phyloP scores from a whole-genome alignment of 2,113 vertebrate genomes.

The Hemiprocne comata region DNA sequence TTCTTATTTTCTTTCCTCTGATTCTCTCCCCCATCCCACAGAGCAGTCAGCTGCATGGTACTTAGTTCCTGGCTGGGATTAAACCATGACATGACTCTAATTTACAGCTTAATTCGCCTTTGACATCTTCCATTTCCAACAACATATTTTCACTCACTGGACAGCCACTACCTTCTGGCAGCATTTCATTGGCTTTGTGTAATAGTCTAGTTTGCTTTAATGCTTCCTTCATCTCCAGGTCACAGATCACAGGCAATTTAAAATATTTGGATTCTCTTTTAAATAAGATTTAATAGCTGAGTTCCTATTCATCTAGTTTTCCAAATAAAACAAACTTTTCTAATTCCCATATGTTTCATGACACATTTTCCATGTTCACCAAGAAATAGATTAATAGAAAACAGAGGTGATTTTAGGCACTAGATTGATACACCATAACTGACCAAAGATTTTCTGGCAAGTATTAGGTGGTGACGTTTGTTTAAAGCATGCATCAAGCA shows the following conservation, averaged over 20 bases:
- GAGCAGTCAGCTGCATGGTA: no score
- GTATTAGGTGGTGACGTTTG: constrained; percentile 55
- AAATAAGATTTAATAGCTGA: not conserved
- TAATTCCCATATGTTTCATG: not conserved
- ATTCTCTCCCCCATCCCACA: no score
- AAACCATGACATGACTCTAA: not conserved
- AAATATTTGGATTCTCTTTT: not conserved
- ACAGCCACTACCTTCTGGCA: not conserved
- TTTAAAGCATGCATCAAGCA: constrained; percentile 58
- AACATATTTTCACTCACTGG: constrained; percentile 1
- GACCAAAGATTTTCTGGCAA: constrained; percentile 46
- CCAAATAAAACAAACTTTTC: not conserved
- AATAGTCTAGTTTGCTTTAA: not conserved
- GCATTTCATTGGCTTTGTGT: not conserved
- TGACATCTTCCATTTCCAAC: not conserved
- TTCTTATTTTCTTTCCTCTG: no score
- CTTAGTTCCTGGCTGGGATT: no score
- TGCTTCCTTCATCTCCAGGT: not conserved
- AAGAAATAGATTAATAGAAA: not conserved
- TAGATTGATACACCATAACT: constrained; percentile 15
- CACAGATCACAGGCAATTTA: not conserved
- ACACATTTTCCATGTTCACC: not conserved
- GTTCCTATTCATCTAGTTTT: not conserved
- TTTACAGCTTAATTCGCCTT: constrained; percentile 31
- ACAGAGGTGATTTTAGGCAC: not conserved